phyloP scores from a whole-genome alignment of 2,113 vertebrate genomes.

The Nesoenas mayeri region DNA sequence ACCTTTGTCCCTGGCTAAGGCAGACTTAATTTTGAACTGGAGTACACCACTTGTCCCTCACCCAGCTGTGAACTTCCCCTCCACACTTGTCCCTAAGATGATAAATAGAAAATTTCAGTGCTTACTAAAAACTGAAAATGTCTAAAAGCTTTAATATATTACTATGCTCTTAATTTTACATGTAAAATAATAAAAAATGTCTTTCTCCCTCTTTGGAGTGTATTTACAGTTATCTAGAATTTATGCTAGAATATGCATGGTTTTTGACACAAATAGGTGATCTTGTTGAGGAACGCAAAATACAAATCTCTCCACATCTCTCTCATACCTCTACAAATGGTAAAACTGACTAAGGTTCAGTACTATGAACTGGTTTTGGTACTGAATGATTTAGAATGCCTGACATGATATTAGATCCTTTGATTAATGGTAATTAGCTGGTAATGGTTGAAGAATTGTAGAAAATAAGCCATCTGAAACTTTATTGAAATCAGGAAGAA shows the following conservation, averaged over 20 bases:
- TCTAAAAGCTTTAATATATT: background rate
- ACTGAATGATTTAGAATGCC: background rate
- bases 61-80: background rate
- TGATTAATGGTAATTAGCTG: background rate
- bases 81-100: background rate
- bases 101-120: background rate
- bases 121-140: background rate
- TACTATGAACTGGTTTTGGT: background rate
- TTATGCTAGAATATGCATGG: background rate
- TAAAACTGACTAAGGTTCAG: background rate
- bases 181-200: background rate
- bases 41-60: background rate
- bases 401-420: background rate
- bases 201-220: fast-evolving
- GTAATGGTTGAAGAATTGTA: background rate
- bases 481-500: background rate
- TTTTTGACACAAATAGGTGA: background rate
- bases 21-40: background rate
- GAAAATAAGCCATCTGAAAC: background rate
- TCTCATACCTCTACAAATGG: background rate
- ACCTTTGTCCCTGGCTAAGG: background rate
- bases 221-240: background rate
- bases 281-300: background rate
- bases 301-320: no score
- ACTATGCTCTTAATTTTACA: background rate